Base-by-base conservation (phyloP, 2,888 invertebrate genomes). In the Ochropleura plecta region DNA sequence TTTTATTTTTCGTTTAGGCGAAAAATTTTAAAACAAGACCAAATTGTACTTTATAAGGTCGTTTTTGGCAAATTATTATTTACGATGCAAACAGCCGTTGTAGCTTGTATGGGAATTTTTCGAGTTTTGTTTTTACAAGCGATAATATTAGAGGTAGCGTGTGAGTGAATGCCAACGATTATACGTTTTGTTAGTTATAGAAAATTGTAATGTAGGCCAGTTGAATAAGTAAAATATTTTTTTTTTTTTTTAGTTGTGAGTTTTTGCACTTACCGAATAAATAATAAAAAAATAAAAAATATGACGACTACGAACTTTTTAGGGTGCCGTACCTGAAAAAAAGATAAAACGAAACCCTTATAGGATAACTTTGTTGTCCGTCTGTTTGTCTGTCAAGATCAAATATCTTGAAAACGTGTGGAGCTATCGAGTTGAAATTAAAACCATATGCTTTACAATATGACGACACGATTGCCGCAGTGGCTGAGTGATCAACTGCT, bases 21-120 rank as follows among this genome's bases (percentile, higher is more conserved):
- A 82, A 85, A 83, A 78, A 75, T 75, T 70, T 81, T 79, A 64
- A 78, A 86, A 81, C 76, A 81, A 82, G 86, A 83, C 70, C 76
- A 79, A 87, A 78, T 78, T 81, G 76, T 82, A 76, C 83, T 88
- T 87, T 87, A 88, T 88, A 85, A 85, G 74, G 82, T 87, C 49
- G 88, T 83, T 88, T 86, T 88, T 89, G 78, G 84, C 82, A 79
- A 81, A 88, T 91, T 90, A 93, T 92, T 93, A 92, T 93, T 93
- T 92, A 93, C 90, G 91, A 85, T 85, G 91, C 87, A 92, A 92
- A 93, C 92, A 93, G 85, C 86, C 86, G 88, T 73, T 79, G 73
- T 79, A 40, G 89, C 30, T 30, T 30, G 30, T 30, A 30, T 30
- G 30, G 90, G 86, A 88, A 88, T 90, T 89, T 91, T 91, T 90